Conservation (phyloP, 2,888 invertebrate species). For the Pecten maximus region DNA sequence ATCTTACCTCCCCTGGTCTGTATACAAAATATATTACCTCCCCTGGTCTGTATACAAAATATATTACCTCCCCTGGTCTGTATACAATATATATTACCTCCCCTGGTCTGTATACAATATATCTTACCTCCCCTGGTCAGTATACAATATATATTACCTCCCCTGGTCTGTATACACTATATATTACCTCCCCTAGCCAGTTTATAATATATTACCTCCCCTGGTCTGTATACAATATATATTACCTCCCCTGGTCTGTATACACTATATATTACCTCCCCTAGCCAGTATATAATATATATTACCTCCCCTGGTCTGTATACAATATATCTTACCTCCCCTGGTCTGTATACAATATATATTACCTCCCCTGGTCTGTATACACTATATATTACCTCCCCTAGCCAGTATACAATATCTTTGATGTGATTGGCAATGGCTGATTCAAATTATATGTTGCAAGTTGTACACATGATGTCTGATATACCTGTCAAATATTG, state of each 20-base stretch:
- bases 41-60: no score
- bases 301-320: background rate
- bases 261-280: background rate
- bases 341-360: background rate
- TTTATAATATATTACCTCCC: no score
- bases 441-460: conserved; percentile 7
- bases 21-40: no score
- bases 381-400: background rate
- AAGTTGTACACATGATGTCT: no score
- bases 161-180: background rate
- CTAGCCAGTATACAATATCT: background rate
- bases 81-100: background rate
- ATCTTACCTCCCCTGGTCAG: no score
- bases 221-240: background rate
- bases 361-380: background rate
- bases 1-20: no score
- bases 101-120: background rate
- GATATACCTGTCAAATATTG: no score
- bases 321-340: background rate
- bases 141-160: background rate
- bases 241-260: background rate
- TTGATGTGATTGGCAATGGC: background rate
- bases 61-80: background rate
- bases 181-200: no score
- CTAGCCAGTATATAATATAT: background rate